These are phyloP conservation scores for Sarcophilus harrisii DNA, from an alignment of 2,797 vertebrate genomes.

Conservation along the genomic window DNA sequence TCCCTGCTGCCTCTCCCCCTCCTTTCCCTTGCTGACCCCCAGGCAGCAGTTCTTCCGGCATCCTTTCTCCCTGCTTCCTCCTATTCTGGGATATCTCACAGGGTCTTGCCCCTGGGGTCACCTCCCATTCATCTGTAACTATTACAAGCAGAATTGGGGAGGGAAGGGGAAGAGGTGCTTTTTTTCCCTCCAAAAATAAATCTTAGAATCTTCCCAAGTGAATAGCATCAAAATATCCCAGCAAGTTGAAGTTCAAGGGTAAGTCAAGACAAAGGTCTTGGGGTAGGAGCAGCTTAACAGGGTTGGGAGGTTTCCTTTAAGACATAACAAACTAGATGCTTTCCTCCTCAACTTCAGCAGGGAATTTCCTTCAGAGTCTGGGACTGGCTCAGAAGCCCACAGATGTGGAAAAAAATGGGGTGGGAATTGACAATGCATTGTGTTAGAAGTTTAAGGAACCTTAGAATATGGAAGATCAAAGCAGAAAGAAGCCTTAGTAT, in stretches of 20 bases:
- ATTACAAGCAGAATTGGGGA: background rate
- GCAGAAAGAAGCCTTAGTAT: background rate
- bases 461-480: background rate
- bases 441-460: too few relatives aligned
- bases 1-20: background rate
- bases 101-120: background rate
- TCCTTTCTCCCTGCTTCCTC: background rate
- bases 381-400: constrained; percentile 1
- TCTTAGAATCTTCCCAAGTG: constrained; percentile 24
- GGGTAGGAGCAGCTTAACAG: background rate
- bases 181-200: constrained; percentile 5
- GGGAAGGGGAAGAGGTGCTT: background rate
- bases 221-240: constrained; percentile 13
- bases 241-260: constrained; percentile 34
- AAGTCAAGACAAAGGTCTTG: background rate
- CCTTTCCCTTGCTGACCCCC: background rate
- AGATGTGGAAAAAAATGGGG: constrained; percentile 14
- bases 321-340: background rate
- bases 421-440: constrained; percentile 12
- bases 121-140: background rate
- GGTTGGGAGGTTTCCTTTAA: constrained; percentile 41
- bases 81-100: background rate
- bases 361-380: constrained; percentile 56
- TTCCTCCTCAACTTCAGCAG: background rate
- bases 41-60: background rate